phyloP scores from a whole-genome alignment of 2,113 vertebrate species.

The Notarius quadriscutis region DNA sequence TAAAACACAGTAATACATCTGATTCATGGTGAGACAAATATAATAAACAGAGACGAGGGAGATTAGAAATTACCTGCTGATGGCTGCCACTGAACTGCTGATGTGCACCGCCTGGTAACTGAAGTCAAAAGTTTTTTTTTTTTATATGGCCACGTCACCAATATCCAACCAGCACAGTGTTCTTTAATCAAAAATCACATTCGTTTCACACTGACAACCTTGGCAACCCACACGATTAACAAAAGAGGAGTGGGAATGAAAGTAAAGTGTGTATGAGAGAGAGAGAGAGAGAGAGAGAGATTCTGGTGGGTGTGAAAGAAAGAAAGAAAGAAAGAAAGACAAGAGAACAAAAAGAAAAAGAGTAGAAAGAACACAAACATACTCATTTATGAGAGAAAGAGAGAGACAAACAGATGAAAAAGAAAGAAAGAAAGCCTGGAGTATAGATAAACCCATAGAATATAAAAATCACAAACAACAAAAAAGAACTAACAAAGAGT shows the following conservation, averaged over 20 bases:
- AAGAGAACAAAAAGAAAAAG: not conserved
- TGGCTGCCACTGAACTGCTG: conserved; percentile 6
- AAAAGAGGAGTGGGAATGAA: conserved; percentile 36
- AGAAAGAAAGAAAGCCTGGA: not conserved
- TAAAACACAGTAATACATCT: not conserved
- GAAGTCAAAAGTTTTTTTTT: not conserved
- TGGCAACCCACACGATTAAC: conserved; percentile 51
- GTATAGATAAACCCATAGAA: not conserved
- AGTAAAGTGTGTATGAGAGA: not conserved
- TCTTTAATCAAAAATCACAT: conserved; percentile 50
- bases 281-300: conserved; percentile 5
- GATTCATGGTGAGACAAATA: not conserved
- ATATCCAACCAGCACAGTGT: conserved; percentile 33
- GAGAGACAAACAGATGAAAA: not conserved
- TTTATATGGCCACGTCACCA: conserved; percentile 26
- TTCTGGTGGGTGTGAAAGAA: not conserved
- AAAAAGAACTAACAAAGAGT: not conserved
- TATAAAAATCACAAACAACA: not conserved
- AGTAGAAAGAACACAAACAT: not conserved
- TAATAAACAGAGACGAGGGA: not conserved
- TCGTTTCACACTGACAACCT: conserved; percentile 48
- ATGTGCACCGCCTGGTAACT: not conserved
- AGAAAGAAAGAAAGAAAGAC: not conserved
- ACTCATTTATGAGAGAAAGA: not conserved
- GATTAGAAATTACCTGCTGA: conserved; percentile 48